These are phyloP conservation scores for Ptilonorhynchus violaceus DNA, from an alignment of 2,113 vertebrate genomes.

Conservation along the genomic window DNA sequence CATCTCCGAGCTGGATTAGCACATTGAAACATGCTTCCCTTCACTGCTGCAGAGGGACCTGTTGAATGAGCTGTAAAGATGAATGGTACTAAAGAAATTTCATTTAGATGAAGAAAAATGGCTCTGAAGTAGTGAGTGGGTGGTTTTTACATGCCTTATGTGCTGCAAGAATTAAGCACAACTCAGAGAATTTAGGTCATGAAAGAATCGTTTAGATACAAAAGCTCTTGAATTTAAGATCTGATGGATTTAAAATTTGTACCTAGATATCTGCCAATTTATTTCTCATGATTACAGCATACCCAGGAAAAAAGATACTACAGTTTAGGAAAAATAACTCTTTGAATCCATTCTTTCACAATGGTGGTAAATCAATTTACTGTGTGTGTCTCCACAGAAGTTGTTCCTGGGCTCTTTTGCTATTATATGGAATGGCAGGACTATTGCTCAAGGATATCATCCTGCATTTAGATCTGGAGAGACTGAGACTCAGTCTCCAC, in stretches of 20 bases:
- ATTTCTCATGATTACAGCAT: not conserved
- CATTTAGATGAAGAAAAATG: constrained; percentile 63
- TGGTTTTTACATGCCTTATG: constrained; percentile 36
- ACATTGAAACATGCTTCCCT: constrained; percentile 58
- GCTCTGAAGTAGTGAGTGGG: constrained; percentile 50
- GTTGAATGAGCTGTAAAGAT: constrained; percentile 54
- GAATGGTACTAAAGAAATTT: constrained; percentile 68
- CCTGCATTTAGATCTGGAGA: not conserved
- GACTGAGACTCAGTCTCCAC: not conserved
- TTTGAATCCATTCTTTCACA: not conserved
- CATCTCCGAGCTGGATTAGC: constrained; percentile 42
- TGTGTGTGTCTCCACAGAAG: not conserved
- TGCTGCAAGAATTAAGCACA: constrained; percentile 29
- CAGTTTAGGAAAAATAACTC: not conserved
- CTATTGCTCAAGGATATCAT: not conserved
- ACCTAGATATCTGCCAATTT: not conserved
- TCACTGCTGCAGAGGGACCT: constrained; percentile 47
- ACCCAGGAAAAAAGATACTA: not conserved
- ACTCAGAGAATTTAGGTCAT: constrained; percentile 25
- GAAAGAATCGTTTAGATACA: not conserved
- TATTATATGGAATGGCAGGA: not conserved
- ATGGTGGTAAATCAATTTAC: not conserved
- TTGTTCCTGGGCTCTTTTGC: not conserved
- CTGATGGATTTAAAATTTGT: not conserved
- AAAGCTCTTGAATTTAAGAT: not conserved